Evolutionary conservation across 2,888 invertebrate species (phyloP), one percentile per base, ranked within the genome.

Genomic region (Orthosia gracilis): DNA sequence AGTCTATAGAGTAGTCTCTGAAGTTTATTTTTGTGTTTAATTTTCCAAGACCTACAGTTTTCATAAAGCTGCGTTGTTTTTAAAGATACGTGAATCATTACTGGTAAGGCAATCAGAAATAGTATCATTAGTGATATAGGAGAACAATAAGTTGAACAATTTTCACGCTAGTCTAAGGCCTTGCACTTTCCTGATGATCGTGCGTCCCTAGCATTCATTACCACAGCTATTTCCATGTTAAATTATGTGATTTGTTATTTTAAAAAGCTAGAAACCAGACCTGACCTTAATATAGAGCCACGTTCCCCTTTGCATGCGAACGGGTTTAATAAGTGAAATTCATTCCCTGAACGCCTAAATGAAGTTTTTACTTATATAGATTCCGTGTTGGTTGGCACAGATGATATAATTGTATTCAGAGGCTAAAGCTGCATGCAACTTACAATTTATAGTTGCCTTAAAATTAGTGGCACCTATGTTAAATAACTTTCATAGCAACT

Each of bases 141-240:
- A 26, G 58, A 70, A 55, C 31, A 67, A 69, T 63, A 63, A 65
- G 21, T 63, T 26, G 12, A 69, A 69, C 26, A 66, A 57, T 79
- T 70, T 72, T 67, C 64, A 55, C 17, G 66, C 61, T 54, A 65
- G 55, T 40, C 54, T 49, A 31, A 76, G 84, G 69, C 90, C 90
- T 90, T 90, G 89, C 89, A 88, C 87, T 89, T 88, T 87, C 69
- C 58, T 81, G 45, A 82, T 79, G 73, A 68, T 78, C 79, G 85
- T 87, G 87, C 76, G 75, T 81, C 71, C 74, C 17, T 78, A 66
- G 75, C 74, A 76, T 87, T 76, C 74, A 88, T 86, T 81, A 87
- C 63, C 40, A 63, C 18, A 63, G 64, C 64, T 77, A 83, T 84
- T 83, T 78, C 70, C 69, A 68, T 69, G 73, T 62, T 66, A 74